phyloP scores from a whole-genome alignment of 2,797 vertebrate species.

The Arrhamphus sclerolepis region DNA sequence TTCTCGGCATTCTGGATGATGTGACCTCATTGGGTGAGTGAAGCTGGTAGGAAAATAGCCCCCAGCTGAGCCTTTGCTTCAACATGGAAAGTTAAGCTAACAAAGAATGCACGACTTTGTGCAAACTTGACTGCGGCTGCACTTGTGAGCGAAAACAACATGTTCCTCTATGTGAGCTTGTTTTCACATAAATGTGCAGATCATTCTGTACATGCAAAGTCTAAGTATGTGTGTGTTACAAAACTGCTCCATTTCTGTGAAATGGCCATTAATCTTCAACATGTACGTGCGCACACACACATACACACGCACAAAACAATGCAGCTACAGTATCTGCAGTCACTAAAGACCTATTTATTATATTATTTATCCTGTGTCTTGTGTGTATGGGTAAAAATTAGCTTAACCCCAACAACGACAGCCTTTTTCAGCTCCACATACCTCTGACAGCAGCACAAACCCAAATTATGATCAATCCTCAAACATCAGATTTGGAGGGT shows the following conservation, averaged over 20 bases:
- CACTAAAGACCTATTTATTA: no score
- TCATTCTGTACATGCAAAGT: constrained; percentile 25
- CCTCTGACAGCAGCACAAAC: no score
- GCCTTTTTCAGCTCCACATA: no score
- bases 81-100: constrained; percentile 77
- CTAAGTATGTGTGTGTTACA: background rate
- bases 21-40: constrained; percentile 78
- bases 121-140: constrained; percentile 73
- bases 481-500: no score
- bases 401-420: no score
- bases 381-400: no score
- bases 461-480: no score
- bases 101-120: constrained; percentile 77
- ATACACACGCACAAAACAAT: no score
- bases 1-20: constrained; percentile 72
- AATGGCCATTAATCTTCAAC: no score
- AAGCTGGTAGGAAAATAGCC: constrained; percentile 75
- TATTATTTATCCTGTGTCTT: no score
- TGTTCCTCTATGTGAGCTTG: constrained; percentile 41
- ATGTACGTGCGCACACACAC: no score
- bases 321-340: no score
- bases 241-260: background rate
- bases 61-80: constrained; percentile 70
- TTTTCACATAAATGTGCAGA: constrained; percentile 33
- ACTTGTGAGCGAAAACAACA: constrained; percentile 68